Conservation (phyloP, 2,888 invertebrate genomes). For the Tuberolachnus salignus region DNA sequence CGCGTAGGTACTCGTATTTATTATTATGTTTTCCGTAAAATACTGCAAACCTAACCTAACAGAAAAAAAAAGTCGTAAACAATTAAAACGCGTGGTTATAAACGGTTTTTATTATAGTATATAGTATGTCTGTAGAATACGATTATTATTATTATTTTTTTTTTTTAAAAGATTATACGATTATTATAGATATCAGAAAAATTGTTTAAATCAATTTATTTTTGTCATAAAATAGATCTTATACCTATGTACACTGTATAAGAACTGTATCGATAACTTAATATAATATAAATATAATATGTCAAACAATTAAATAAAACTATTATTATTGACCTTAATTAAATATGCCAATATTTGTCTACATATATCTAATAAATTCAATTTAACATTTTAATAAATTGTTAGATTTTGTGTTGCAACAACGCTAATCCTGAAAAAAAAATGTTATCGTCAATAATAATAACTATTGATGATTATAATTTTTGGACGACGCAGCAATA, state of each 20-base stretch:
- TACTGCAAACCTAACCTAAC: too few relatives aligned
- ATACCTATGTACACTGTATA: neutral
- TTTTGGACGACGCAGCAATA: too few relatives aligned
- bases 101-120: slow-evolving; percentile 8
- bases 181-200: neutral
- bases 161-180: neutral
- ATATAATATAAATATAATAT: slow-evolving; percentile 2
- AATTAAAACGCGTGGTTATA: neutral
- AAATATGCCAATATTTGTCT: neutral
- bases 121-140: neutral
- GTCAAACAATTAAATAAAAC: slow-evolving; percentile 18
- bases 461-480: too few relatives aligned
- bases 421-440: too few relatives aligned
- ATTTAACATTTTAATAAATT: slow-evolving; percentile 7
- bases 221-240: slow-evolving; percentile 1
- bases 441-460: too few relatives aligned
- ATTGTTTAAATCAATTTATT: slow-evolving; percentile 4
- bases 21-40: too few relatives aligned
- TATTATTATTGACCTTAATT: slow-evolving; percentile 8
- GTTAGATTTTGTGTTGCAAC: neutral
- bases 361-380: slow-evolving; percentile 9
- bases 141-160: neutral
- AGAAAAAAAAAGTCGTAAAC: too few relatives aligned
- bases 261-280: neutral
- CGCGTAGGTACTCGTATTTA: too few relatives aligned